Percentiles rank a stretch among this genome's conserved stretches.
These are phyloP conservation scores for Hirundo rustica DNA, from an alignment of 2,797 vertebrate genomes.

Conservation along the genomic window DNA sequence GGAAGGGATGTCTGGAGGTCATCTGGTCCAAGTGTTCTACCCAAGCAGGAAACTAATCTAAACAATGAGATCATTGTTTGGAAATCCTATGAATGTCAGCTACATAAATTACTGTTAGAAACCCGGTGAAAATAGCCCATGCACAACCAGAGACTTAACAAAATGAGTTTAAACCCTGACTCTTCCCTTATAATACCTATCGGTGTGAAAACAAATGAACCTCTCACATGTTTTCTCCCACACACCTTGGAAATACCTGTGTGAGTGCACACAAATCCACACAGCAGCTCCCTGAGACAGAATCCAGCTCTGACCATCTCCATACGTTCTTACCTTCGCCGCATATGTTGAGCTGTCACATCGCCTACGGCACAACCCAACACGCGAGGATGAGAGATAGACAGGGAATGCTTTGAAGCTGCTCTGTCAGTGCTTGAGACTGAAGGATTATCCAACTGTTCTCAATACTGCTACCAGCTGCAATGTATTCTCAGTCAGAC, in stretches of 20 bases:
- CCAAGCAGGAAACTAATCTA: not conserved
- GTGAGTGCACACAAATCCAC: not conserved
- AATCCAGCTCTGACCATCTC: not conserved
- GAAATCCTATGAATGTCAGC: not conserved
- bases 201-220: not conserved
- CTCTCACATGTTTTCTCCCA: not conserved
- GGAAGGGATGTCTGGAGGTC: not conserved
- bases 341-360: constrained; percentile 38
- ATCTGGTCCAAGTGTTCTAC: not conserved
- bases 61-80: not conserved
- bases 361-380: not conserved
- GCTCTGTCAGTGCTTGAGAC: constrained; percentile 7
- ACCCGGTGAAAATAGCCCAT: not conserved
- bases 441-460: constrained; percentile 67
- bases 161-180: not conserved
- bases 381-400: constrained; percentile 23
- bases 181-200: not conserved
- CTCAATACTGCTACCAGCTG: constrained; percentile 61
- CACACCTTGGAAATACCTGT: not conserved
- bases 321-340: not conserved
- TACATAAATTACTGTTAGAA: not conserved
- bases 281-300: not conserved
- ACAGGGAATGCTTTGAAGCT: constrained; percentile 65
- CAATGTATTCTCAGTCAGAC: constrained; percentile 50
- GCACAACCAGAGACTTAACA: not conserved